A percentile compares a stretch with the other conserved stretches of the same genome.
Conservation (phyloP, 1,140 invertebrate species). For the Meloidogyne floridensis region DNA sequence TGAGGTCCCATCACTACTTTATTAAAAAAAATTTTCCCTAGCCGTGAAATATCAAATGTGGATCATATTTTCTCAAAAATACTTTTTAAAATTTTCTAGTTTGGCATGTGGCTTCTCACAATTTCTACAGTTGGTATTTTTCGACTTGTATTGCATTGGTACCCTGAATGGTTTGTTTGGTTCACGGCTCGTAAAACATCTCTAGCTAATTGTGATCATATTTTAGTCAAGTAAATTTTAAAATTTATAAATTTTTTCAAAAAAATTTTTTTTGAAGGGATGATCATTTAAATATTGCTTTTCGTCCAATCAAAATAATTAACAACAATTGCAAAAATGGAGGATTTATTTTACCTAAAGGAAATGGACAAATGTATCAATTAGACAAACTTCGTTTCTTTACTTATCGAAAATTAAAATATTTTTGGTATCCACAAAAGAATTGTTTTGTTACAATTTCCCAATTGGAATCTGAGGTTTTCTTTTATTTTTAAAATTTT, state of each 20-base stretch:
- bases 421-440: conserved; percentile 52
- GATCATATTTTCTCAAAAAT: not conserved
- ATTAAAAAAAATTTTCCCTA: too few relatives aligned
- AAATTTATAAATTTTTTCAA: not conserved
- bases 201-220: conserved; percentile 51
- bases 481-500: conserved; percentile 23
- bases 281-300: conserved; percentile 54
- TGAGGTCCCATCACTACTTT: too few relatives aligned
- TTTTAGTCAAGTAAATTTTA: conserved; percentile 48
- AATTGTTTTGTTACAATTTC: conserved; percentile 46
- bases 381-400: conserved; percentile 46
- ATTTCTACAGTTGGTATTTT: conserved; percentile 55
- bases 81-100: conserved; percentile 40
- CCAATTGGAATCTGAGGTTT: conserved; percentile 50
- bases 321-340: conserved; percentile 28
- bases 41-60: too few relatives aligned
- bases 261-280: conserved; percentile 48
- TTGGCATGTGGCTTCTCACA: conserved; percentile 35
- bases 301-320: conserved; percentile 45
- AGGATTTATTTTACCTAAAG: conserved; percentile 33
- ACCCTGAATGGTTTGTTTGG: conserved; percentile 50
- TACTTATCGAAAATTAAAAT: conserved; percentile 52
- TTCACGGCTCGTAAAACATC: conserved; percentile 42
- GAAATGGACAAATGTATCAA: conserved; percentile 34
- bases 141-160: conserved; percentile 60